Conservation (phyloP, 2,888 invertebrate species). For the Uropetala carovei region DNA sequence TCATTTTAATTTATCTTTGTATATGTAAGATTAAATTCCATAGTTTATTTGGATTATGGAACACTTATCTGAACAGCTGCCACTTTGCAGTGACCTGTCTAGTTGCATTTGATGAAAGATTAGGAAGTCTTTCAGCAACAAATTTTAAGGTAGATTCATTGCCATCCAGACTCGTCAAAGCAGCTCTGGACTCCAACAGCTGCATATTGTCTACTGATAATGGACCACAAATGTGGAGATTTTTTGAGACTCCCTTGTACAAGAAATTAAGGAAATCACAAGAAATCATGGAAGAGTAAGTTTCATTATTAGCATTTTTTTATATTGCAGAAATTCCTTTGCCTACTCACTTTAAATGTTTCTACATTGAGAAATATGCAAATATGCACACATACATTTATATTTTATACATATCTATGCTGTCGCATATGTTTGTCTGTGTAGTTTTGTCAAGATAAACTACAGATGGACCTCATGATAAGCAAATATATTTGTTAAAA, state of each 20-base stretch:
- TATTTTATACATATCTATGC: no score
- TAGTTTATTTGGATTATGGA: neutral
- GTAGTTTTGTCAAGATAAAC: no score
- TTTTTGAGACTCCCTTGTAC: slow-evolving; percentile 85
- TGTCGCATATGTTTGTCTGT: no score
- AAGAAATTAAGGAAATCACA: slow-evolving; percentile 83
- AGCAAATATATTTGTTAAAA: no score
- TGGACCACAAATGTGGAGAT: slow-evolving; percentile 83
- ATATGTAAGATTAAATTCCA: neutral
- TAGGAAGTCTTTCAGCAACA: slow-evolving; percentile 81
- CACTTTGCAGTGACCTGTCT: slow-evolving; percentile 83
- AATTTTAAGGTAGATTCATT: slow-evolving; percentile 80
- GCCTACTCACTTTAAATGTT: no score
- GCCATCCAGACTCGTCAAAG: slow-evolving; percentile 82
- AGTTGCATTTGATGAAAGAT: slow-evolving; percentile 83
- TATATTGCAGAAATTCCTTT: no score
- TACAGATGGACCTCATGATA: no score
- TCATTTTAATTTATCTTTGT: neutral
- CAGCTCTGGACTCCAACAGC: slow-evolving; percentile 86
- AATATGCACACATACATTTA: no score
- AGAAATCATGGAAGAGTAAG: slow-evolving; percentile 82
- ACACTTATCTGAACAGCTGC: slow-evolving; percentile 49
- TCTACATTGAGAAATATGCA: no score
- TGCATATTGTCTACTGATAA: slow-evolving; percentile 84
- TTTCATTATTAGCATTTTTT: slow-evolving; percentile 61